A percentile compares a stretch with the other conserved stretches of the same genome.
These are phyloP conservation scores for Vanacampus margaritifer DNA, from an alignment of 2,113 vertebrate species.

Conservation along the genomic window DNA sequence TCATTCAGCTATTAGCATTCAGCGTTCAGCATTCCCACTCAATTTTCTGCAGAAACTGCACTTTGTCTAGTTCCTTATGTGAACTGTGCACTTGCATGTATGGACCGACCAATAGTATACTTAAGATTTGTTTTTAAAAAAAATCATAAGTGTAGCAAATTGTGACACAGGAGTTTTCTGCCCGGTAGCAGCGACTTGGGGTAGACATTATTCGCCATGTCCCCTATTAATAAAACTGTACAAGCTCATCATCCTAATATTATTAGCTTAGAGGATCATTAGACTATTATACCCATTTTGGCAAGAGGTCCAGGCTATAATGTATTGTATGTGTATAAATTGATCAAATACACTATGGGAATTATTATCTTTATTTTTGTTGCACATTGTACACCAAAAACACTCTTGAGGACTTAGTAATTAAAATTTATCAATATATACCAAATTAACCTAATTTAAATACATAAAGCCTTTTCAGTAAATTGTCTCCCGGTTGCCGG, in stretches of 20 bases:
- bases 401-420: too few relatives aligned
- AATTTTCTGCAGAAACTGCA: too few relatives aligned
- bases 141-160: too few relatives aligned
- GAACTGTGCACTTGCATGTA: too few relatives aligned
- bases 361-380: not conserved
- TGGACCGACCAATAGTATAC: too few relatives aligned
- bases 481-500: not conserved
- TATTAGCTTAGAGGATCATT: not conserved
- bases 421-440: not conserved
- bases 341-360: too few relatives aligned
- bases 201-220: not conserved
- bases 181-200: not conserved
- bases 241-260: not conserved
- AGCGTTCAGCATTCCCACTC: too few relatives aligned
- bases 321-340: not conserved
- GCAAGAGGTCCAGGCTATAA: not conserved
- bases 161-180: too few relatives aligned
- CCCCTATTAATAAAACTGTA: not conserved
- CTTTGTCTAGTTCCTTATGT: too few relatives aligned
- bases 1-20: too few relatives aligned
- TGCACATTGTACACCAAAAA: not conserved
- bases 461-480: not conserved
- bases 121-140: too few relatives aligned
- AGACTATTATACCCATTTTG: not conserved
- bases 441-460: not conserved